A percentile compares a stretch with the other conserved stretches of the same genome.
phyloP scores from a whole-genome alignment of 1,140 invertebrate species.

The Drosophila carrolli region DNA sequence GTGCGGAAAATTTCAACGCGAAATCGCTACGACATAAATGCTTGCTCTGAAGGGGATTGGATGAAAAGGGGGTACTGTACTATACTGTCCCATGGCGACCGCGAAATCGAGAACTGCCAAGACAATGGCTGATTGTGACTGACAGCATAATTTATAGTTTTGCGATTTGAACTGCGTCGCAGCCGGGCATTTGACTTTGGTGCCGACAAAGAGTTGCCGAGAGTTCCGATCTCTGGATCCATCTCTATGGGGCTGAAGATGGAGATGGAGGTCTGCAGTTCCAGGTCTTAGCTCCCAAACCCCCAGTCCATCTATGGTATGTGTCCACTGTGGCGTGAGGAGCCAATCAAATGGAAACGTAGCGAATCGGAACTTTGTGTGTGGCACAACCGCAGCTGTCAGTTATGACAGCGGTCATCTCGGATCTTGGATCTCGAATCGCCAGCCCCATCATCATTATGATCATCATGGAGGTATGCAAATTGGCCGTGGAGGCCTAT shows the following conservation, averaged over 20 bases:
- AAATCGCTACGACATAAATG: constrained; percentile 21
- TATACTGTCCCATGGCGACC: constrained; percentile 39
- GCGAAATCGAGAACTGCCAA: constrained; percentile 65
- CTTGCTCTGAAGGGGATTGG: background rate
- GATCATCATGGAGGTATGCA: constrained; percentile 46
- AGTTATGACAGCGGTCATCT: constrained; percentile 52
- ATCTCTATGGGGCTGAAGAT: constrained; percentile 3
- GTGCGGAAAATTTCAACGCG: constrained; percentile 40
- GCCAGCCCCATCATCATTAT: constrained; percentile 8
- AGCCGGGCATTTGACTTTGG: constrained; percentile 14
- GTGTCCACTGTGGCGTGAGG: constrained; percentile 43
- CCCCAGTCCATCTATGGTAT: constrained; percentile 19
- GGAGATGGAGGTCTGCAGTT: background rate
- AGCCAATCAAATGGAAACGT: constrained; percentile 67
- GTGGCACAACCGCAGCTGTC: constrained; percentile 60
- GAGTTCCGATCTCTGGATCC: constrained; percentile 6
- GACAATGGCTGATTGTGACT: constrained; percentile 66
- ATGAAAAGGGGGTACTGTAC: background rate
- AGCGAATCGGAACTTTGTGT: constrained; percentile 57
- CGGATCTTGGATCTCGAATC: constrained; percentile 17
- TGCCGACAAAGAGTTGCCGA: constrained; percentile 31
- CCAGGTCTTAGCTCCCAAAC: background rate
- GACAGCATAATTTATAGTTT: constrained; percentile 73
- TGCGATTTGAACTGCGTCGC: constrained; percentile 43
- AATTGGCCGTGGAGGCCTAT: constrained; percentile 46